Base-by-base conservation (phyloP, 2,888 invertebrate species). In the Encarsia formosa region DNA sequence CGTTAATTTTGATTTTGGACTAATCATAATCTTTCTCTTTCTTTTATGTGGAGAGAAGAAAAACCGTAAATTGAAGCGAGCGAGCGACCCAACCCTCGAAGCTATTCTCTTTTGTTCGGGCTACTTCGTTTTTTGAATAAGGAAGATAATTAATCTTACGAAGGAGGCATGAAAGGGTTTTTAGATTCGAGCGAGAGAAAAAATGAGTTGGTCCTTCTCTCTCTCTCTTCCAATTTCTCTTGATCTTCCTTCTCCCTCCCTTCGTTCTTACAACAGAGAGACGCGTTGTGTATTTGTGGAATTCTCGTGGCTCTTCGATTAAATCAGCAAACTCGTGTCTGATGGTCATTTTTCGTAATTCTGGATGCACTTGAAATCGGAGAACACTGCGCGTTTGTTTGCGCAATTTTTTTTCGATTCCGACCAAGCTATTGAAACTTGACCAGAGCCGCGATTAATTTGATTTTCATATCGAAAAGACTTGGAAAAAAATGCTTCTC, bases 131-230 rank as follows among this genome's bases (percentile, higher is more conserved):
- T 72, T 68, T 70, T 65, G 68, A 71, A 69, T 71, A 70, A 65
- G 68, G 59, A 64, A 68, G 71, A 72, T 73, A 73, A 72, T 73
- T 73, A 73, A 73, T 72, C 72, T 71, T 71, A 63, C 65, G 51
- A 56, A 59, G 64, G 63, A 64, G 63, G 65, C 64, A 67, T 72
- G 70, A 72, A 72, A 72, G 72, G 71, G 70, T 71, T 72, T 71
- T 70, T 65, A 70, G 70, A 69, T 71, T 68, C 65, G 69, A 65
- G 63, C 63, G 65, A 64, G 68, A 69, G 68, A 72, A 73, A 71
- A 72, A 72, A 71, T 69, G 69, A 68, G 68, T 67, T 42, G 45
- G n/a, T n/a, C n/a, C n/a, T n/a, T n/a, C n/a, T 24, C 37, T 40
- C 40, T 26, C 47, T 23, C 19, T 32, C 32, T 32, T 19, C 44